Evolutionary conservation across 2,113 vertebrate species (phyloP), one percentile per base, ranked within the genome.

Genomic region (Sisor rabdophorus): DNA sequence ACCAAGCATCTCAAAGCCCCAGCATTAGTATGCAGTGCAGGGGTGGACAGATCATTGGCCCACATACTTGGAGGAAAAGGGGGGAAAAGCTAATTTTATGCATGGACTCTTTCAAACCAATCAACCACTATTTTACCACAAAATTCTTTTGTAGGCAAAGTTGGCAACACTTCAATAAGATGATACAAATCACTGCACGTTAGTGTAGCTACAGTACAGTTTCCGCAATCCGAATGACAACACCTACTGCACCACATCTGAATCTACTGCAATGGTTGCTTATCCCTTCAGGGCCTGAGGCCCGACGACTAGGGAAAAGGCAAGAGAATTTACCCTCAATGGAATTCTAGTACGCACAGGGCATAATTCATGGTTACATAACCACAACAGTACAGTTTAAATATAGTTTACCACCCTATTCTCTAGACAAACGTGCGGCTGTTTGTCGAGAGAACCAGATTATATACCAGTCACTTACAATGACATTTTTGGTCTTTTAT

Each of bases 31-130:
- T 50, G 22, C 9, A 50, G n/a, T 24, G 24, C 65, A 67, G 65
- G 47, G 65, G 47, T 52, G 24, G 65, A 69, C 65, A 69, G 47
- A 52, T 52, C 65, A 69, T 52, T 19, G 9, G 16, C 16, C 24
- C 47, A 68, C 4, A 24, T 16, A 47, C 12, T n/a, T 22, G 13
- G 6, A 2, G n/a, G n/a, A n/a, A n/a, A n/a, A n/a, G n/a, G n/a
- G n/a, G n/a, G n/a, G n/a, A 50, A 40, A 47, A 67, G 40, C 40
- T 13, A 3, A 24, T 24, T 67, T 40, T 11, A 1, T 22, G 32
- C 13, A 4, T 19, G 26, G 58, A 19, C 5, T 12, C 9, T 61
- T 61, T 20, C 0, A 11, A 12, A 13, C 2, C 8, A 56, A 17
- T 30, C 58, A 56, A 16, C 15, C 2, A 12, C 12, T 1, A 36